phyloP scores from a whole-genome alignment of 2,113 vertebrate genomes.

The Coreoperca whiteheadi region DNA sequence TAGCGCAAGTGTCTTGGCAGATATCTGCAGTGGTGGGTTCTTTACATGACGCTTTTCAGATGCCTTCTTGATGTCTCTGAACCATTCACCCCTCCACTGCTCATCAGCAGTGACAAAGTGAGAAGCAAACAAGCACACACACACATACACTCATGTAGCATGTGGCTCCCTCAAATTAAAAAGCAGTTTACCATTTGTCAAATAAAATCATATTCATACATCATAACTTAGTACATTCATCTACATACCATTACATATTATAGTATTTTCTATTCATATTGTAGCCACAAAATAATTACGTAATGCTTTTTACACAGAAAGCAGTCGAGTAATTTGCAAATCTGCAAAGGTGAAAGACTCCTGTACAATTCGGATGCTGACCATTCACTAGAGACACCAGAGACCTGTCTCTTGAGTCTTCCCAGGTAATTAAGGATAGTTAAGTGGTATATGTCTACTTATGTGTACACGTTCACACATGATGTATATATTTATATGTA shows the following conservation, averaged over 20 bases:
- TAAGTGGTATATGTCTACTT: constrained; percentile 21
- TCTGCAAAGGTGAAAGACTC: constrained; percentile 5
- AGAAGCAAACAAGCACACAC: constrained; percentile 60
- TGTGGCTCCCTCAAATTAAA: constrained; percentile 32
- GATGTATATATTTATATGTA: background rate
- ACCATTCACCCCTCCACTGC: constrained; percentile 61
- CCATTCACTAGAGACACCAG: constrained; percentile 42
- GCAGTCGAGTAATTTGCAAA: background rate
- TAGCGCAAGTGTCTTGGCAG: constrained; percentile 53
- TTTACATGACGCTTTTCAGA: constrained; percentile 62
- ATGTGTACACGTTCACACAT: background rate
- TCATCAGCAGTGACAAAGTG: constrained; percentile 73
- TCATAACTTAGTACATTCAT: constrained; percentile 28
- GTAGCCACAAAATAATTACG: constrained; percentile 1
- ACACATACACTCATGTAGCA: constrained; percentile 1
- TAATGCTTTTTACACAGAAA: background rate
- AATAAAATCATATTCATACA: constrained; percentile 44
- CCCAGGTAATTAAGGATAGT: background rate
- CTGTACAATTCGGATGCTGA: constrained; percentile 32
- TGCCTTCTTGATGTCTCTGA: constrained; percentile 68
- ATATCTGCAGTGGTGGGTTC: constrained; percentile 63
- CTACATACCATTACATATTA: constrained; percentile 33
- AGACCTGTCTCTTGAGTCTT: constrained; percentile 12
- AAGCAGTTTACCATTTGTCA: constrained; percentile 49
- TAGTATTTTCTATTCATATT: background rate